Base-by-base conservation (phyloP, 2,797 vertebrate species). In the Myotis myotis region DNA sequence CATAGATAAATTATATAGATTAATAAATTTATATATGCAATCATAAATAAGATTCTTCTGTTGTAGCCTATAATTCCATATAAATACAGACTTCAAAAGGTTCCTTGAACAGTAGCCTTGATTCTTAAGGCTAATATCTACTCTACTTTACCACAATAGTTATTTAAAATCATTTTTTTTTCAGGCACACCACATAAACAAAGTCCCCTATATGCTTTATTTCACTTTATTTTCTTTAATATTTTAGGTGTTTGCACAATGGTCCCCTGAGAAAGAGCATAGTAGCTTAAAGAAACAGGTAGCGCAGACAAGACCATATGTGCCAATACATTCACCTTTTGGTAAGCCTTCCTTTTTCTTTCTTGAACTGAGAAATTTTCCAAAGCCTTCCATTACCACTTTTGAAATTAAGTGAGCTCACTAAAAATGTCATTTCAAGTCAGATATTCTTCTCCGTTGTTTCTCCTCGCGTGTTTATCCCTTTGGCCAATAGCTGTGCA, bases 401-500 rank as follows among this genome's bases (percentile, higher is more conserved):
- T 80, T 30, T 76, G 55, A 95, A 87, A 84, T 84, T 80, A 76
- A 89, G n/a, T 10, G 11, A 75, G n/a, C 23, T 75, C 57, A 36
- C 49, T 83, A 13, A 66, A 71, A 80, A 28, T 72, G 62, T 57
- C 75, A 11, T 51, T 13, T 80, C 25, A 76, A 47, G 38, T 85
- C 62, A 80, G 80, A 91, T 74, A 28, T 60, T 76, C 41, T 72
- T 89, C 49, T n/a, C 8, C 10, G 23, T 36, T 72, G 16, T 47
- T 88, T 64, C 36, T 72, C 25, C 64, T 92, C 8, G 33, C 33
- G 51, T 91, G 75, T 95, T 96, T 80, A 95, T 86, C 88, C n/a
- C 86, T 95, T 85, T 95, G 92, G 74, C 74, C 81, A 76, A 51
- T 28, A 79, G 25, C 81, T 86, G 74, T 79, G 76, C 53, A 51